Percentiles rank a stretch among this genome's conserved stretches.
phyloP scores from a whole-genome alignment of 92 coral and sea anemone species.

The Pocillopora grandis region DNA sequence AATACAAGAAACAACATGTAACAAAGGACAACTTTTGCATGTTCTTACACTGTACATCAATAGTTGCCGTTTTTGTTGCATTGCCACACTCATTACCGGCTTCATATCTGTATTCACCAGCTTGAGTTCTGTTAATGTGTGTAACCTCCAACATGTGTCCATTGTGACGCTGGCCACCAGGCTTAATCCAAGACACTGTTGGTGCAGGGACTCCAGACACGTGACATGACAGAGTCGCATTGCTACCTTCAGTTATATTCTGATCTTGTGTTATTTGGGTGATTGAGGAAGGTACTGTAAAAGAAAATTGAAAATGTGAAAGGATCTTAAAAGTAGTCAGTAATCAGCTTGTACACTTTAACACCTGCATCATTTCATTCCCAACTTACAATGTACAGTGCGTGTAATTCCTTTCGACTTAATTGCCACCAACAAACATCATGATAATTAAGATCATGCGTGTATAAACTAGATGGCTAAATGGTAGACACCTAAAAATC shows the following conservation, averaged over 20 bases:
- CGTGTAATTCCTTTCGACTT: too few relatives aligned
- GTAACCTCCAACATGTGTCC: not conserved
- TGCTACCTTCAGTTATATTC: constrained; percentile 12
- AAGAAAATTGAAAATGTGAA: not conserved
- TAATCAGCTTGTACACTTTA: constrained; percentile 5
- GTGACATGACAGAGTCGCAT: constrained; percentile 20
- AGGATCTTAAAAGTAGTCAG: not conserved
- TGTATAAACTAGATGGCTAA: too few relatives aligned
- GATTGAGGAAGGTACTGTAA: not conserved
- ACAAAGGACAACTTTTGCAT: too few relatives aligned
- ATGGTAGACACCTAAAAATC: too few relatives aligned
- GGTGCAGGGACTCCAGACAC: constrained; percentile 27
- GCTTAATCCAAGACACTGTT: constrained; percentile 24
- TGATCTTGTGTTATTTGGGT: not conserved
- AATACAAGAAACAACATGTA: too few relatives aligned
- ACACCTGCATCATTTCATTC: too few relatives aligned
- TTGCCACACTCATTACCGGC: constrained; percentile 24
- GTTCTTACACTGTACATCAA: constrained; percentile 30
- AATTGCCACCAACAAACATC: too few relatives aligned
- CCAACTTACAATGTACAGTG: too few relatives aligned
- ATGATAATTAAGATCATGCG: too few relatives aligned
- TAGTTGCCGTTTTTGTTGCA: not conserved
- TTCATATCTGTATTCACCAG: constrained; percentile 22
- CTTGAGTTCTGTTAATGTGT: too few relatives aligned
- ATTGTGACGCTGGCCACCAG: not conserved